phyloP scores from a whole-genome alignment of 2,113 vertebrate genomes.

The Eurystomus gularis region DNA sequence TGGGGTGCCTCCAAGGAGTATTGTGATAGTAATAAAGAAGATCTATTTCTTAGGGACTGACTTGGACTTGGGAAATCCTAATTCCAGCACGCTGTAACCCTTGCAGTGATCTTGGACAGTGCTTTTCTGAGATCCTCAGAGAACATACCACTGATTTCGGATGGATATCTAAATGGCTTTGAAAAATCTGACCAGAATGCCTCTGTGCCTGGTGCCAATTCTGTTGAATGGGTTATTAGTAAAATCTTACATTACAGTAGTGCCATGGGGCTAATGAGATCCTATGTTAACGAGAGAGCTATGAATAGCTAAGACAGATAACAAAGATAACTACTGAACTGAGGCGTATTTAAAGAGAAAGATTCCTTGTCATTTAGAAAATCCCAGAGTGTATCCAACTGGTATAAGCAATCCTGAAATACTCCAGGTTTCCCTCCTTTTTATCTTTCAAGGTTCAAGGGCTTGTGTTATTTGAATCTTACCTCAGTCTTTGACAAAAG shows the following conservation, averaged over 20 bases:
- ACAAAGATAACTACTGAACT: background rate
- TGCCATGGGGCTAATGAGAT: background rate
- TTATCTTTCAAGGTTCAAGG: background rate
- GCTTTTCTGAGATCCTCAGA: background rate
- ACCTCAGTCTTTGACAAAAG: background rate
- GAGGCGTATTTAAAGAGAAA: background rate
- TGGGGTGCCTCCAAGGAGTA: background rate
- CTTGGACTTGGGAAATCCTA: background rate
- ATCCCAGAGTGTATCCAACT: background rate
- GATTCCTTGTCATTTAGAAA: background rate
- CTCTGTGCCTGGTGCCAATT: background rate
- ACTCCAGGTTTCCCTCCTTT: background rate
- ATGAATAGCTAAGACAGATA: background rate
- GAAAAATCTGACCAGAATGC: background rate
- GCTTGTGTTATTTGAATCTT: background rate
- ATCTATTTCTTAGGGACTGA: background rate
- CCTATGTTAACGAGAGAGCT: background rate
- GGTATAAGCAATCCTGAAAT: background rate
- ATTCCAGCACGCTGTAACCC: background rate
- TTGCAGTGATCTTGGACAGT: background rate
- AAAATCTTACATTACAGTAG: background rate
- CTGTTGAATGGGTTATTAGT: background rate
- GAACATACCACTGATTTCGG: background rate
- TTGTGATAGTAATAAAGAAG: background rate
- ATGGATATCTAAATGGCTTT: background rate